Evolutionary conservation across 2,888 invertebrate genomes (phyloP), one percentile per base, ranked within the genome.

Genomic region (Ptychoptera contaminata): DNA sequence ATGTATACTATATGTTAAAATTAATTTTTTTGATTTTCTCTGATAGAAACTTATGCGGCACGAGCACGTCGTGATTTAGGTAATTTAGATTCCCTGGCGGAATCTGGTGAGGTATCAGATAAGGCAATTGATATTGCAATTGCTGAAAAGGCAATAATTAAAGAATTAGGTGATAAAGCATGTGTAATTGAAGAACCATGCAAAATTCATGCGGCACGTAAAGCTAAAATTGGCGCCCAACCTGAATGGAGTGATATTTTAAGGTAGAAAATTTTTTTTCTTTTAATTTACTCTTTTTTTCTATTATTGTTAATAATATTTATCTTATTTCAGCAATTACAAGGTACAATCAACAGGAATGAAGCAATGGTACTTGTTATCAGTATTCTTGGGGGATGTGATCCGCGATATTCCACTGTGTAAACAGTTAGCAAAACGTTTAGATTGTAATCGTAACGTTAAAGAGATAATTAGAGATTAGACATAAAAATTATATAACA

Each of bases 301-400:
- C 29, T 39, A 11, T 16, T 36, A 23, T 16, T 38, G 16, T 36
- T 44, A 11, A 6, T 43, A 30, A 35, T 44, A 16, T 37, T 47
- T 50, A 52, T 52, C 50, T 40, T 53, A 59, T 67, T 70, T 40
- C 73, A 87, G 86, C 55, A 80, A 81, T 56, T 86, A 85, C 72
- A 82, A 82, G 65, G 69, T 74, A 44, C 82, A 83, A 41, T 74
- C 80, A 34, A 78, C 79, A 53, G 76, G 75, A 54, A 76, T 76
- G 58, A 81, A 85, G 63, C 82, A 87, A 67, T 80, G 80, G 67
- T 87, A 85, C 63, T 70, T 88, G 34, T 74, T 87, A 50, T 87
- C 86, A 59, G 82, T 87, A 49, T 87, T 87, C 66, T 69, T 88
- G 46, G 87, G 87, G 29, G 84, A 88, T 66, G 84, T 86, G 57